Evolutionary conservation across 2,113 vertebrate species (phyloP), one percentile per base, ranked within the genome.

Genomic region (Phocoena phocoena): DNA sequence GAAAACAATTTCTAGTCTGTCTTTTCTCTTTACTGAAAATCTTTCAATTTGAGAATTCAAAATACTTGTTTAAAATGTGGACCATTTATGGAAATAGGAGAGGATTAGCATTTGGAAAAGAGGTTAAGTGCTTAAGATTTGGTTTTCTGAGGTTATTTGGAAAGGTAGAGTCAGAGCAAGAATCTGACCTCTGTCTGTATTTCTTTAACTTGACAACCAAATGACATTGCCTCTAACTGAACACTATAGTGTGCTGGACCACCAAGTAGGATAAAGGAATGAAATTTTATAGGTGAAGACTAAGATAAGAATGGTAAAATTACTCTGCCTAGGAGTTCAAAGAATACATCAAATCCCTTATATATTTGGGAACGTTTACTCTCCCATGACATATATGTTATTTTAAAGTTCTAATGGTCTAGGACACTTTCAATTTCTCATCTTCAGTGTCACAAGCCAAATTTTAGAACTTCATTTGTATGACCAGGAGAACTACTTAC

Each of bases 1-100:
- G n/a, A 95, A 95, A 93, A 89, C 26, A 81, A 44, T 76, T 55
- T 92, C 65, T 92, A 85, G 70, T 77, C 93, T 88, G 33, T 23
- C 6, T 58, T 97, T 77, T 84, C 87, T 73, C 11, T 65, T 88
- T 92, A 36, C 36, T 81, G 92, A 47, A 31, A 60, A 67, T 17
- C 44, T 88, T 97, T 76, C 25, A 88, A 84, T 58, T 41, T 90
- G 31, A 88, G 44, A 44, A 73, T 77, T 94, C 47, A 94, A 53
- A 86, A 62, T 84, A 81, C 25, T 74, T 84, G 10, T 76, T 94
- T 82, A 73, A 91, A 84, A 88, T 62, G 53, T 84, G 44, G 18
- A 63, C 33, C 18, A 21, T 79, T 73, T 70, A 33, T 0, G 36
- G 67, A 83, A 91, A 82, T 38, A 67, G 21, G 38, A 88, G 71